A percentile compares a stretch with the other conserved stretches of the same genome.
Evolutionary conservation across 2,888 invertebrate genomes (phyloP).

Genomic region (Rotaria macrura): DNA sequence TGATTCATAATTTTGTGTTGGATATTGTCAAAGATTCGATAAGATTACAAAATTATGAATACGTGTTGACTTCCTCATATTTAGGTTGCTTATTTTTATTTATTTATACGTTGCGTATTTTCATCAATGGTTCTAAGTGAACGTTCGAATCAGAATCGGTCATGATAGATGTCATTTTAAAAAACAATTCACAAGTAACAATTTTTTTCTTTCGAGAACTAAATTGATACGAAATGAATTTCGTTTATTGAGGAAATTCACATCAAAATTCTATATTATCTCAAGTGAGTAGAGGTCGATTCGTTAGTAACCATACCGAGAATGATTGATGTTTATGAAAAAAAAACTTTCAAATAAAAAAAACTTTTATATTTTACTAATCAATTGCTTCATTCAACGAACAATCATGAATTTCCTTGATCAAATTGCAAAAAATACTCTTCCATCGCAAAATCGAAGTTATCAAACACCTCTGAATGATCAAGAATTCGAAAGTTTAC

Average conservation of each 20-base stretch:
- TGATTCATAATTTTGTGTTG: no score
- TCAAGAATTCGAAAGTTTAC: slow-evolving; percentile 7
- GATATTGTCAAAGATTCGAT: not conserved
- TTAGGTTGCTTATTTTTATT: not conserved
- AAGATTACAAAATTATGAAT: not conserved
- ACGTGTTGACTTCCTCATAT: not conserved
- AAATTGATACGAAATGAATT: not conserved
- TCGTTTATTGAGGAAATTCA: not conserved
- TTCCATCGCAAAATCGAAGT: slow-evolving; percentile 6
- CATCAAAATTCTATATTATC: not conserved
- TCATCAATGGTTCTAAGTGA: not conserved
- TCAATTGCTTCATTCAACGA: not conserved
- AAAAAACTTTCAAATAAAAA: not conserved
- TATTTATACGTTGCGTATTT: not conserved
- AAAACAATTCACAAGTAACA: not conserved
- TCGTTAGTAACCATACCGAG: not conserved
- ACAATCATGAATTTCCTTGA: not conserved
- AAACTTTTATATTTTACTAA: not conserved
- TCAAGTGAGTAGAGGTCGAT: not conserved
- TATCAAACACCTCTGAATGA: slow-evolving; percentile 18
- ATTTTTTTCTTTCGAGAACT: not conserved
- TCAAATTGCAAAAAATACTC: not conserved
- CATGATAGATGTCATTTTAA: not conserved
- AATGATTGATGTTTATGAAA: slow-evolving; percentile 2
- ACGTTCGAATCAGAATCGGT: not conserved